Evolutionary conservation across 2,888 invertebrate species (phyloP).

Genomic region (Griposia aprilina): DNA sequence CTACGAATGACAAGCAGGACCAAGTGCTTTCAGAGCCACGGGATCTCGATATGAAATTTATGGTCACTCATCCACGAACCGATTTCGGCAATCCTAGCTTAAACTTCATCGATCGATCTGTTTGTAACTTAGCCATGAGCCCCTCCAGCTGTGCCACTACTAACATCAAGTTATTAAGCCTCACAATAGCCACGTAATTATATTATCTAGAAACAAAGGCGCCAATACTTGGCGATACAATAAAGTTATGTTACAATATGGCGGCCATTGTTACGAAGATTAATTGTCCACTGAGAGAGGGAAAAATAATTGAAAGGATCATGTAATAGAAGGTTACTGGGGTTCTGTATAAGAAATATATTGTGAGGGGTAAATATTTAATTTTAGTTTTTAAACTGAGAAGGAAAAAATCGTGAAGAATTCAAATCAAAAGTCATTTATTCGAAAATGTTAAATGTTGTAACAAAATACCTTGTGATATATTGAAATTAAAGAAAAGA

Average conservation of each 20-base stretch:
- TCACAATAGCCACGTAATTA: constrained; percentile 2
- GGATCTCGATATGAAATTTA: too few species aligned
- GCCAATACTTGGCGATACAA: constrained; percentile 28
- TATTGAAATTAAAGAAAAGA: too few species aligned
- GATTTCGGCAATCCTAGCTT: background rate
- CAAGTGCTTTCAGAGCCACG: too few species aligned
- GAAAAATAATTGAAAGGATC: background rate
- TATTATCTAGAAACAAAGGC: constrained; percentile 18
- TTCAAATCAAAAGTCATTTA: too few species aligned
- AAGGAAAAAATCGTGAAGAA: too few species aligned
- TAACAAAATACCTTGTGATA: too few species aligned
- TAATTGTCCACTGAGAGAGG: constrained; percentile 15
- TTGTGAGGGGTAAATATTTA: background rate
- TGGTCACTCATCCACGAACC: too few species aligned
- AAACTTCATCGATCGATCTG: background rate
- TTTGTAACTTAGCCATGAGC: background rate
- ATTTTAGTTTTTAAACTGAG: too few species aligned
- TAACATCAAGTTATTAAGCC: background rate
- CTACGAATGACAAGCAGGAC: too few species aligned
- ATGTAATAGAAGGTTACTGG: too few species aligned
- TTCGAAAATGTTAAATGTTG: too few species aligned
- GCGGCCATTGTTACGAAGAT: constrained; percentile 22
- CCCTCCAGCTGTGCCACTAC: background rate
- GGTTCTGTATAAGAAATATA: background rate
- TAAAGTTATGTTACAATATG: constrained; percentile 8